These are phyloP conservation scores for Pseudomugil tenellus DNA, from an alignment of 2,797 vertebrate species.

Conservation along the genomic window DNA sequence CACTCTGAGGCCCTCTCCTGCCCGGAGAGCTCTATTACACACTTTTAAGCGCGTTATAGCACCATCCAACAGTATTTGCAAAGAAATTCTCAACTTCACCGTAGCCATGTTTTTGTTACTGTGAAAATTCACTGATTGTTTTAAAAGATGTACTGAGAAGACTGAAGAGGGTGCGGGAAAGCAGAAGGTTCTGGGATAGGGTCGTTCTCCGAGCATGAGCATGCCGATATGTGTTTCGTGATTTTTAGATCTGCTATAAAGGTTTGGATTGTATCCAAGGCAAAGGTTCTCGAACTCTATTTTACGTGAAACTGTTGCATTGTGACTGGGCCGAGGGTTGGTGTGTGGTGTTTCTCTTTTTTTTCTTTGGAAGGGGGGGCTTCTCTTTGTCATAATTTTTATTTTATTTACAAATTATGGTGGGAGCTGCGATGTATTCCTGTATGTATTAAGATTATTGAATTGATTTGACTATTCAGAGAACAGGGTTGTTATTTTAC, in stretches of 20 bases:
- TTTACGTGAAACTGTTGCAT: conserved; percentile 50
- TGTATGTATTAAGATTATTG: conserved; percentile 44
- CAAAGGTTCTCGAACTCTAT: conserved; percentile 28
- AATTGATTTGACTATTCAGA: conserved; percentile 41
- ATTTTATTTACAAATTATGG: conserved; percentile 50
- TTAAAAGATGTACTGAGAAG: conserved; percentile 24
- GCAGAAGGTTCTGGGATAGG: conserved; percentile 23
- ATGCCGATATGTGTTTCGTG: conserved; percentile 67
- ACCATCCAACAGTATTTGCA: conserved; percentile 58
- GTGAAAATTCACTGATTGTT: conserved; percentile 22
- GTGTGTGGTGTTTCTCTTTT: conserved; percentile 45
- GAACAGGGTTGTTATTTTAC: conserved; percentile 28
- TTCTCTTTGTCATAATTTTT: conserved; percentile 50
- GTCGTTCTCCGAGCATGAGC: conserved; percentile 59
- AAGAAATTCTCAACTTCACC: conserved; percentile 12
- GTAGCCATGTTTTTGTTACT: conserved; percentile 36
- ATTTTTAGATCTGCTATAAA: conserved; percentile 62
- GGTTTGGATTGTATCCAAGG: conserved; percentile 44
- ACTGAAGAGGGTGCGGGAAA: conserved; percentile 19
- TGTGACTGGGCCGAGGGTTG: conserved; percentile 55
- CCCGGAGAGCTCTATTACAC: conserved; percentile 29
- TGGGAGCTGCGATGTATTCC: conserved; percentile 55
- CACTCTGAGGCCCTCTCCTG: conserved; percentile 16
- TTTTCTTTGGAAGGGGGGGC: conserved; percentile 18
- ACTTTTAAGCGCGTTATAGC: conserved; percentile 13